Conservation (phyloP, 2,888 invertebrate genomes). For the Yponomeuta cagnagella region DNA sequence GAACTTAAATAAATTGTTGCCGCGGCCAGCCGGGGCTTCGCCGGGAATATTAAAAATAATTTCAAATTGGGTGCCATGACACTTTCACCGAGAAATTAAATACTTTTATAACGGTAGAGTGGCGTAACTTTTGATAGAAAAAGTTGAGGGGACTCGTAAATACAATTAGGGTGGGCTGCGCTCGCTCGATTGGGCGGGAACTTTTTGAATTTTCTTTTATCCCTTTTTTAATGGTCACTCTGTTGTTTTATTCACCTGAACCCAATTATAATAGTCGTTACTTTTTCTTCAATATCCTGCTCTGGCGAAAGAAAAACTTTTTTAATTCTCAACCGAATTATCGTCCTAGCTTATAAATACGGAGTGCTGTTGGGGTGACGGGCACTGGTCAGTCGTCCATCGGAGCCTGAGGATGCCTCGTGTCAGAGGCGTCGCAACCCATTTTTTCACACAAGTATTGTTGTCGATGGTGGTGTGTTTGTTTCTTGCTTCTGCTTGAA, state of each 20-base stretch:
- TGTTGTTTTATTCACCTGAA: conserved; percentile 21
- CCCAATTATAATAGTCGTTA: conserved; percentile 8
- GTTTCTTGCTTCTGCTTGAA: too few relatives aligned
- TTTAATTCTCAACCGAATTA: neutral
- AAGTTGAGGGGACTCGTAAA: conserved; percentile 61
- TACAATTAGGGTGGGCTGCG: conserved; percentile 50
- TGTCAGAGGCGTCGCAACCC: too few relatives aligned
- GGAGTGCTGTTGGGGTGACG: too few relatives aligned
- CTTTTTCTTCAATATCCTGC: neutral
- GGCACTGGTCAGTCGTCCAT: too few relatives aligned
- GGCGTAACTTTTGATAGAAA: conserved; percentile 66
- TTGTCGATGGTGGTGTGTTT: too few relatives aligned
- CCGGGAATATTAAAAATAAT: conserved; percentile 42
- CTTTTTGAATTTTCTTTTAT: conserved; percentile 42
- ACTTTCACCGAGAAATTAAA: conserved; percentile 62
- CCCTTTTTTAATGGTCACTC: conserved; percentile 31
- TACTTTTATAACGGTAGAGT: conserved; percentile 51
- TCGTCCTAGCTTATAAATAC: too few relatives aligned
- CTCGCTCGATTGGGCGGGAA: conserved; percentile 46
- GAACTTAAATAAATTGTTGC: conserved; percentile 2
- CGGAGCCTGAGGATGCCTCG: too few relatives aligned
- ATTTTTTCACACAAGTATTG: too few relatives aligned
- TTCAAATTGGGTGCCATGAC: conserved; percentile 49
- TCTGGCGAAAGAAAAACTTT: neutral
- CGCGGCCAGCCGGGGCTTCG: neutral